Evolutionary conservation across 2,797 vertebrate genomes (phyloP).

Genomic region (Galaxias olidus): DNA sequence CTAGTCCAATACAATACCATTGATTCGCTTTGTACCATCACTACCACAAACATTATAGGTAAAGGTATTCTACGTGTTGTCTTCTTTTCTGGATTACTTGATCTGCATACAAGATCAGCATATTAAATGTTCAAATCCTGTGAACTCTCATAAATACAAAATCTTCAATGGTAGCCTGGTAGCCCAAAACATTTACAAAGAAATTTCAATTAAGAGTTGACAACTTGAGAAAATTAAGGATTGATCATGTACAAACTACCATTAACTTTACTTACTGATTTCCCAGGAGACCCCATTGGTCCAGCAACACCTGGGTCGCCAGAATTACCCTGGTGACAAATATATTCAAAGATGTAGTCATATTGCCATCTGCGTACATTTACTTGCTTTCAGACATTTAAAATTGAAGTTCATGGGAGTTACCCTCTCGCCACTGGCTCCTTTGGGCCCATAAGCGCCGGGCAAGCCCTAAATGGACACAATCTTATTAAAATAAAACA

Average conservation of each 20-base stretch:
- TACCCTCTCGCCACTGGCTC: conserved; percentile 83
- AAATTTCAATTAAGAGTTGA: no score
- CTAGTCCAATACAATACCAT: no score
- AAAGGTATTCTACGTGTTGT: no score
- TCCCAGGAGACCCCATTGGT: conserved; percentile 88
- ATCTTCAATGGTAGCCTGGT: no score
- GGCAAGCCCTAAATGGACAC: conserved; percentile 82
- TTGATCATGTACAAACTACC: neutral
- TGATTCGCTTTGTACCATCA: no score
- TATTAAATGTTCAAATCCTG: no score
- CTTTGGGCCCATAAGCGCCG: conserved; percentile 85
- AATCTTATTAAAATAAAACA: neutral
- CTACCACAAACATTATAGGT: no score
- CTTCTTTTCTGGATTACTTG: no score
- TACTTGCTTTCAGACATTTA: neutral
- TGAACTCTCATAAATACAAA: no score
- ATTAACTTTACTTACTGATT: conserved; percentile 77
- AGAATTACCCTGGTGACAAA: conserved; percentile 73
- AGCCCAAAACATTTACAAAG: no score
- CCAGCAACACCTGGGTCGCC: conserved; percentile 85
- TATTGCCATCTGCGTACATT: neutral
- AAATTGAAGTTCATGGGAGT: neutral
- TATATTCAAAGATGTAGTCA: conserved; percentile 9
- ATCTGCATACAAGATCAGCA: no score
- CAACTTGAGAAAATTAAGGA: no score